Evolutionary conservation across 2,113 vertebrate species (phyloP), one percentile per base, ranked within the genome.

Genomic region (Albula glossodonta): DNA sequence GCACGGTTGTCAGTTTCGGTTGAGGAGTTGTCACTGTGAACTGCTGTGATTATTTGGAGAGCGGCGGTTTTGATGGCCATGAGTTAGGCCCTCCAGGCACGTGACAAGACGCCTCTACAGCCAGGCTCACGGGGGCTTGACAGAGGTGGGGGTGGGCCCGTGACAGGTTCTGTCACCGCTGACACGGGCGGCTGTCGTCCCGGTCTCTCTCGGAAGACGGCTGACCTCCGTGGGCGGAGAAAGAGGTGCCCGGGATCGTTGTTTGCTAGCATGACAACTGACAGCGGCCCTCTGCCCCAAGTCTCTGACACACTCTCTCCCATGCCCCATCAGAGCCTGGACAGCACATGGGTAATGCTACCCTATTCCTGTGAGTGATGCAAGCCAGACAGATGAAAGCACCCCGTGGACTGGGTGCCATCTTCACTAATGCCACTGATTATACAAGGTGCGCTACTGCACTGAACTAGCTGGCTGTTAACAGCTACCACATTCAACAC

Each of bases 141-240:
- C 78, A 87, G 63, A 25, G 12, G 19, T 25, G 56, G 17, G 78
- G 81, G 13, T 53, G 52, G 53, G 10, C 74, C 51, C n/a, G 49
- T 66, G 74, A 79, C 57, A 63, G 87, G 25, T 80, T 53, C 81
- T 88, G 87, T 88, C 87, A 88, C 41, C 86, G 56, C 66, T 31
- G 66, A 25, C 60, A 77, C 50, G 10, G 22, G 83, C 60, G 19
- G 60, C 53, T 50, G 83, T 84, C 83, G n/a, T 51, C 12, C 83
- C 22, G 11, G 12, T 19, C 15, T 9, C 70, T 74, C n/a, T 10
- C 3, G n/a, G 70, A 9, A 31, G 5, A 74, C 70, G 70, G 70
- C 22, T 74, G 70, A 74, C 70, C 70, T 74, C 70, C 70, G 22
- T 22, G 22, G 13, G 22, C 63, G 5, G 63, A 70, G 63, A 70